Conservation (phyloP, 2,888 invertebrate genomes). For the Eucera pruinosa region DNA sequence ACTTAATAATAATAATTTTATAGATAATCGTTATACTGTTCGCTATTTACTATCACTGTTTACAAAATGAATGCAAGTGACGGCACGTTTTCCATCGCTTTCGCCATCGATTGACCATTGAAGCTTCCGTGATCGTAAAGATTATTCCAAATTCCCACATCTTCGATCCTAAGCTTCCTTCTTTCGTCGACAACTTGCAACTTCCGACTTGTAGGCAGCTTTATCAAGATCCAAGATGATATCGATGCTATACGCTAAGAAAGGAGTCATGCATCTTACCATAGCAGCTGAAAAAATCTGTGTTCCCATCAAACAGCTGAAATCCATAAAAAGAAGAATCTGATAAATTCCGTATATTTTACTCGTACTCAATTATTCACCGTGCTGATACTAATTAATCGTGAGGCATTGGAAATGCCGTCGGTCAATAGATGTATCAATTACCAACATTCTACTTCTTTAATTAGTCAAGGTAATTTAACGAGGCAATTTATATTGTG, state of each 20-base stretch:
- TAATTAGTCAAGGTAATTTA: conserved; percentile 3
- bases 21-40: neutral
- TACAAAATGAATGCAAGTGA: neutral
- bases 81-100: neutral
- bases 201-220: conserved; percentile 47
- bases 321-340: neutral
- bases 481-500: neutral
- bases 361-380: neutral
- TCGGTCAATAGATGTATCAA: neutral
- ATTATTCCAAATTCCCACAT: conserved; percentile 52
- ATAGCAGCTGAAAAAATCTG: neutral
- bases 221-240: conserved; percentile 55
- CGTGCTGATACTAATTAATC: conserved; percentile 11
- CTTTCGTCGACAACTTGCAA: conserved; percentile 36
- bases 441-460: conserved; percentile 3
- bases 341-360: neutral
- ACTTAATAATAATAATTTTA: no score
- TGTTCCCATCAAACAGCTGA: neutral
- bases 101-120: conserved; percentile 41
- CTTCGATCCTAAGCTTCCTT: conserved; percentile 3
- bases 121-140: conserved; percentile 48
- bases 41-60: no score
- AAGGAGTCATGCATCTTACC: conserved; percentile 26
- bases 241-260: conserved; percentile 48
- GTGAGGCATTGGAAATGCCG: neutral